phyloP scores from a whole-genome alignment of 2,888 invertebrate species.

The Rutpela maculata region DNA sequence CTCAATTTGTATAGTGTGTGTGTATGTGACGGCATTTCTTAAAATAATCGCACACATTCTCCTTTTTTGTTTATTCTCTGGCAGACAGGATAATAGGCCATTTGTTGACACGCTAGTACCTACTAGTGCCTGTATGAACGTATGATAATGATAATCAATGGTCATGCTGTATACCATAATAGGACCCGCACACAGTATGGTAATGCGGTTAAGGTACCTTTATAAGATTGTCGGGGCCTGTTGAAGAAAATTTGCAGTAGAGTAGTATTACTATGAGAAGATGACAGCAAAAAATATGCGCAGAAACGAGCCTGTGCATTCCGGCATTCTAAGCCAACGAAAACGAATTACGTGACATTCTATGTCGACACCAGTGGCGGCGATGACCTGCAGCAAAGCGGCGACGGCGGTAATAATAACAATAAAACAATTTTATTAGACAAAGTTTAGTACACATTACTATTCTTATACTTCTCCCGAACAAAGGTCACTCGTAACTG shows the following conservation, averaged over 20 bases:
- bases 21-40: constrained; percentile 61
- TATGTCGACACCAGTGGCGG: too few relatives aligned
- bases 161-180: constrained; percentile 1
- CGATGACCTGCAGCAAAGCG: too few relatives aligned
- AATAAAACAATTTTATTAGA: too few relatives aligned
- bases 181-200: not conserved
- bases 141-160: not conserved
- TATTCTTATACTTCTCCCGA: too few relatives aligned
- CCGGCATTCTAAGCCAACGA: too few relatives aligned
- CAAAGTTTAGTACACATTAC: too few relatives aligned
- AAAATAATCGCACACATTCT: constrained; percentile 55
- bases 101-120: constrained; percentile 39
- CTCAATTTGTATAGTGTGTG: constrained; percentile 55
- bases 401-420: too few relatives aligned
- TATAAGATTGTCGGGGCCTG: not conserved
- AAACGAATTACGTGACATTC: too few relatives aligned
- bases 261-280: too few relatives aligned
- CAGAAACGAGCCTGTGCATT: too few relatives aligned
- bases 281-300: too few relatives aligned
- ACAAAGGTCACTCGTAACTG: too few relatives aligned
- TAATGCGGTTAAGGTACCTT: not conserved
- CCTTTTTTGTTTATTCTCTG: constrained; percentile 52
- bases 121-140: not conserved
- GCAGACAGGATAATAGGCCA: constrained; percentile 47
- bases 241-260: not conserved